phyloP scores from a whole-genome alignment of 37 sponge, comb jelly and placozoan species.

The Beroe forskalii region DNA sequence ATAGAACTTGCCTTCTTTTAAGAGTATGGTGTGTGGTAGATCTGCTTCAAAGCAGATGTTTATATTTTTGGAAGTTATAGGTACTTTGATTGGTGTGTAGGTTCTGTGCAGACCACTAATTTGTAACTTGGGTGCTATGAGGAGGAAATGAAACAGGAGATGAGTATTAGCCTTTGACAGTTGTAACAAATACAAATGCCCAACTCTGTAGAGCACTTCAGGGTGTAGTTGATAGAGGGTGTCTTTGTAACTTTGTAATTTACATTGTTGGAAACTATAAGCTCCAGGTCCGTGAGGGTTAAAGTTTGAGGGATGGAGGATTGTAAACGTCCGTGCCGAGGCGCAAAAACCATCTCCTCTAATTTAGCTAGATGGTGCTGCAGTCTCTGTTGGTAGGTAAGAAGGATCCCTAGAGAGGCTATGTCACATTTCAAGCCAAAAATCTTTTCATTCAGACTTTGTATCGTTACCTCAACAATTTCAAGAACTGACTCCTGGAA shows the following conservation, averaged over 20 bases:
- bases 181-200: background rate
- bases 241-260: background rate
- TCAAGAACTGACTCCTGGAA: background rate
- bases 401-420: background rate
- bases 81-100: background rate
- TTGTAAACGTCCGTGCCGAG: background rate
- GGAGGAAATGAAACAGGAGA: background rate
- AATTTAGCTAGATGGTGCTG: background rate
- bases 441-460: too few species aligned
- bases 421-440: conserved; percentile 23
- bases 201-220: conserved; percentile 17
- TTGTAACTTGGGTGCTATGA: background rate
- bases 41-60: background rate
- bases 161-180: background rate
- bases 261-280: background rate
- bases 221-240: conserved; percentile 11
- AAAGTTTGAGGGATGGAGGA: background rate
- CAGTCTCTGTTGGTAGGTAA: background rate
- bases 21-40: background rate
- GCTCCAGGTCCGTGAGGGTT: background rate
- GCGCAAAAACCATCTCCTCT: background rate
- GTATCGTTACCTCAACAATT: conserved; percentile 15
- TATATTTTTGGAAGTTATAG: background rate
- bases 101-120: background rate
- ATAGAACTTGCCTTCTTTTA: background rate